phyloP scores from a whole-genome alignment of 2,888 invertebrate genomes.

The Brenthis ino region DNA sequence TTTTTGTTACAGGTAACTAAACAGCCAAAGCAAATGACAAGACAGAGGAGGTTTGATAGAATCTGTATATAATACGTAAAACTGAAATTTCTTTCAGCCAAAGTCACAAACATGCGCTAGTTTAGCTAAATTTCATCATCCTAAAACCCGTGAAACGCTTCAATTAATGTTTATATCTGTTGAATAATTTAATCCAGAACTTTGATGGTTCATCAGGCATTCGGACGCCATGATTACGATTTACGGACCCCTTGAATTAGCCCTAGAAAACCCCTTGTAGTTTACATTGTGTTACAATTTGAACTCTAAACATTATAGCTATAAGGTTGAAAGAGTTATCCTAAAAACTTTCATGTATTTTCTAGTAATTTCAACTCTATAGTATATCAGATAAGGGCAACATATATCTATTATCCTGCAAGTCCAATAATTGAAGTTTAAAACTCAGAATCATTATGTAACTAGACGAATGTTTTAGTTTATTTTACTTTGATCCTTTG shows the following conservation, averaged over 20 bases:
- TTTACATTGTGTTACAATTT: constrained; percentile 54
- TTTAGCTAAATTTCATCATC: constrained; percentile 18
- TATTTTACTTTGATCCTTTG: neutral
- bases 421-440: constrained; percentile 58
- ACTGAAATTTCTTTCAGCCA: neutral
- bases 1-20: constrained; percentile 24
- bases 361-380: constrained; percentile 48
- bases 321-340: constrained; percentile 7
- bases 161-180: constrained; percentile 41
- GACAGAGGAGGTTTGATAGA: no score
- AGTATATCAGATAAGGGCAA: constrained; percentile 9
- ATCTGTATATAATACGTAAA: no score
- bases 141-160: constrained; percentile 29
- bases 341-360: constrained; percentile 37
- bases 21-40: neutral
- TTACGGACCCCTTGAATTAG: constrained; percentile 47
- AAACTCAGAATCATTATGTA: constrained; percentile 12
- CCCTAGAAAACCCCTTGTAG: constrained; percentile 54
- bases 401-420: constrained; percentile 44
- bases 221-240: constrained; percentile 58
- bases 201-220: constrained; percentile 52
- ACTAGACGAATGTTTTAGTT: constrained; percentile 1
- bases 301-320: constrained; percentile 2
- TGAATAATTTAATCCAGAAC: constrained; percentile 60
- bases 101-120: constrained; percentile 3